Conservation (phyloP, 2,113 vertebrate species). For the Larimichthys polyactis region DNA sequence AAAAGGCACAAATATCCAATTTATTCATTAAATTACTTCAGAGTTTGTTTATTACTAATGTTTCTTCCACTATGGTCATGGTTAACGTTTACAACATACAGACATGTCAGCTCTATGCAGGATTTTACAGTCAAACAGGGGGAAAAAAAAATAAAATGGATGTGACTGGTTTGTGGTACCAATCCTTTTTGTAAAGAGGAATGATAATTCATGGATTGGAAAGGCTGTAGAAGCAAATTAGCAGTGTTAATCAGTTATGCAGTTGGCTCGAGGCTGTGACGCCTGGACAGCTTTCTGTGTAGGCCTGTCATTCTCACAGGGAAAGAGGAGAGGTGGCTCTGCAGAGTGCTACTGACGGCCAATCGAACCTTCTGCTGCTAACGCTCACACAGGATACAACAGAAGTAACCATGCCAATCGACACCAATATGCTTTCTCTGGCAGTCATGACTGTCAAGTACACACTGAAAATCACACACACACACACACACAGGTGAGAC, state of each 20-base stretch:
- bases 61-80: neutral
- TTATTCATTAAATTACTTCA: slow-evolving; percentile 33
- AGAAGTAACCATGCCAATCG: slow-evolving; percentile 70
- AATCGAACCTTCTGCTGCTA: slow-evolving; percentile 75
- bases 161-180: slow-evolving; percentile 31
- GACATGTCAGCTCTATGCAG: slow-evolving; percentile 22
- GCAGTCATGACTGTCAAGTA: slow-evolving; percentile 51
- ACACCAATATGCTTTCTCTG: slow-evolving; percentile 80
- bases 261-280: slow-evolving; percentile 63
- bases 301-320: slow-evolving; percentile 69
- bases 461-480: slow-evolving; percentile 39
- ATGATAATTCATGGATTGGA: slow-evolving; percentile 58
- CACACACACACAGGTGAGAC: slow-evolving; percentile 25
- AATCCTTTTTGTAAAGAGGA: slow-evolving; percentile 45
- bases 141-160: slow-evolving; percentile 27
- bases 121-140: slow-evolving; percentile 15
- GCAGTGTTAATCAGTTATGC: slow-evolving; percentile 66
- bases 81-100: slow-evolving; percentile 17
- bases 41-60: slow-evolving; percentile 34
- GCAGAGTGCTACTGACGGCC: slow-evolving; percentile 57
- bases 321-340: slow-evolving; percentile 66
- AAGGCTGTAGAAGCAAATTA: slow-evolving; percentile 62
- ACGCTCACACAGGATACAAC: slow-evolving; percentile 67
- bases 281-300: slow-evolving; percentile 65
- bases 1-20: neutral